Evolutionary conservation across 2,797 vertebrate genomes (phyloP).

Genomic region (Myotis planiceps): DNA sequence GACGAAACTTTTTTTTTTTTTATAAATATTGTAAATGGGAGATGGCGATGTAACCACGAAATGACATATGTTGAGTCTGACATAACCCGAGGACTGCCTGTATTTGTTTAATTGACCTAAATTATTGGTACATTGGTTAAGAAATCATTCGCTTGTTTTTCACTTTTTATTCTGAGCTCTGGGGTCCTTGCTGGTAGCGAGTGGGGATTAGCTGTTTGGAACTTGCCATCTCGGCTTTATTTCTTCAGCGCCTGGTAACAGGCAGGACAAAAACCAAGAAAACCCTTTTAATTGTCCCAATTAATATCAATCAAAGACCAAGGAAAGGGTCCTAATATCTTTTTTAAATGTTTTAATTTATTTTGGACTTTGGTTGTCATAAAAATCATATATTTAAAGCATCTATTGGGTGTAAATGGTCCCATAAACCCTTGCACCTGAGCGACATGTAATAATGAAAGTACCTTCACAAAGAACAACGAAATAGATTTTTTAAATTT

Average conservation of each 20-base stretch:
- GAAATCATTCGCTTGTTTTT: background rate
- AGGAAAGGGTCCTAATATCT: constrained; percentile 83
- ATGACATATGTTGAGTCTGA: no score
- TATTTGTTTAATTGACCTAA: constrained; percentile 22
- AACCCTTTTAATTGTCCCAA: constrained; percentile 43
- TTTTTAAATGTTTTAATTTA: constrained; percentile 86
- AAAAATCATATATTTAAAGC: constrained; percentile 84
- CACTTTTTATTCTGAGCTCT: background rate
- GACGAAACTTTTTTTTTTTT: no score
- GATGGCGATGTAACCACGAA: no score
- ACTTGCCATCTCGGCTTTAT: background rate
- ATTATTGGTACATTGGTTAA: background rate
- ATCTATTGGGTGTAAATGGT: constrained; percentile 82
- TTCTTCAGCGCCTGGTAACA: constrained; percentile 54
- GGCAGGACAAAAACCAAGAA: constrained; percentile 18
- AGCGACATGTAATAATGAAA: constrained; percentile 84
- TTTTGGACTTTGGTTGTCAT: constrained; percentile 82
- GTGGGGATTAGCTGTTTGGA: background rate
- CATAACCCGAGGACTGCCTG: no score
- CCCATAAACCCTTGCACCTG: constrained; percentile 85
- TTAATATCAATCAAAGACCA: constrained; percentile 84
- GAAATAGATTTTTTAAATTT: constrained; percentile 78
- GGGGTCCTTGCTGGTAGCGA: background rate
- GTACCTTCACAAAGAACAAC: constrained; percentile 79
- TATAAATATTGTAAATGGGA: no score